These are phyloP conservation scores for Tanypteryx hageni DNA, from an alignment of 2,888 invertebrate genomes.

Conservation along the genomic window DNA sequence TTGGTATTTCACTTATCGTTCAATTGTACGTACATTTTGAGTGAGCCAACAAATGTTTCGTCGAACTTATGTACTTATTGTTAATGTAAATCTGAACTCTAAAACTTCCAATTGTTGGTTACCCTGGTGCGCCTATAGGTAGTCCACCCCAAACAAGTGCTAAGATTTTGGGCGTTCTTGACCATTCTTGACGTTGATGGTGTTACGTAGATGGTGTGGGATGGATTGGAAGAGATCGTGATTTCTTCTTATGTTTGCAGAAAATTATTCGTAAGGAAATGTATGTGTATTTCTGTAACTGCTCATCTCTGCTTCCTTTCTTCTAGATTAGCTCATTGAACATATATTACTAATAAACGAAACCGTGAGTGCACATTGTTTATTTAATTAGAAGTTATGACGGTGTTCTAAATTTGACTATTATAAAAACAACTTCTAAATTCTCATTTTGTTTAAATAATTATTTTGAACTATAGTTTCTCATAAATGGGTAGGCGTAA, in stretches of 20 bases:
- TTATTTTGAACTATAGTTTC: background rate
- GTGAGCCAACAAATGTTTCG: no score
- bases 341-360: background rate
- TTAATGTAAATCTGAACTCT: no score
- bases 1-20: no score
- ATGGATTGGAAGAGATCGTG: background rate
- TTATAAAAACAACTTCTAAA: no score
- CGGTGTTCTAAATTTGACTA: no score
- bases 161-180: background rate
- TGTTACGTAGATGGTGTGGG: background rate
- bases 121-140: background rate
- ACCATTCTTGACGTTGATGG: background rate
- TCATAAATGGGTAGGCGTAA: conserved; percentile 10
- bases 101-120: background rate
- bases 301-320: background rate
- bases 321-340: background rate
- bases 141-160: background rate
- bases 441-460: background rate
- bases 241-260: background rate
- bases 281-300: background rate
- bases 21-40: no score
- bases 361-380: no score
- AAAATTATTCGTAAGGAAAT: background rate
- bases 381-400: no score
- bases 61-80: no score